Conservation (phyloP, 2,113 vertebrate species). For the Oreochromis niloticus region DNA sequence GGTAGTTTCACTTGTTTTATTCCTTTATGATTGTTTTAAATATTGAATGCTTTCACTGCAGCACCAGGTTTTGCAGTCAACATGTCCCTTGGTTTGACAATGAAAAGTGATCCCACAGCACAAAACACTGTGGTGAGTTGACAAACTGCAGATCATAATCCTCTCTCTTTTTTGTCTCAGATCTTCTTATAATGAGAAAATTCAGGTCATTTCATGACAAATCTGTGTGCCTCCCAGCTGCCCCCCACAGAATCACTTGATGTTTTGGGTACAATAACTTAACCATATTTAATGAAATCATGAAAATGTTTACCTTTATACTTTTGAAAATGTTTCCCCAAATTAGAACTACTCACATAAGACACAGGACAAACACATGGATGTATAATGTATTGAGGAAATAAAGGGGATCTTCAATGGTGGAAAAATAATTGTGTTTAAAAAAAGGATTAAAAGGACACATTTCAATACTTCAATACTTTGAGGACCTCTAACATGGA, state of each 20-base stretch:
- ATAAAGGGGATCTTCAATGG: no score
- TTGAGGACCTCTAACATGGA: no score
- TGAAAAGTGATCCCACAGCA: slow-evolving; percentile 29
- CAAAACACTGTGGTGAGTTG: slow-evolving; percentile 52
- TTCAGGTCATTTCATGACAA: background rate
- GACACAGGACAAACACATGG: no score
- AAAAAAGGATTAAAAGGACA: no score
- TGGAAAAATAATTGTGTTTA: no score
- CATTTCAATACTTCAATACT: no score
- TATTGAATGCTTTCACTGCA: background rate
- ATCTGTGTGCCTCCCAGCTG: background rate
- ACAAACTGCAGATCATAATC: background rate
- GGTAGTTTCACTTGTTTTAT: background rate
- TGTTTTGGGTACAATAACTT: no score
- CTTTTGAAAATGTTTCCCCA: no score
- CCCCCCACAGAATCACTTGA: background rate
- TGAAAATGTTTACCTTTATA: no score
- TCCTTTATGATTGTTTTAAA: background rate
- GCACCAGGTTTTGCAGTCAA: slow-evolving; percentile 44
- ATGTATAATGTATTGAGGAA: no score
- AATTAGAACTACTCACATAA: no score
- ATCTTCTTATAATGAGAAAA: background rate
- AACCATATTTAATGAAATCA: no score
- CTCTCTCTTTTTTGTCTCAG: background rate
- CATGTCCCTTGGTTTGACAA: slow-evolving; percentile 70